A percentile compares a stretch with the other conserved stretches of the same genome.
Evolutionary conservation across 2,113 vertebrate genomes (phyloP).

Genomic region (Anarrhichthys ocellatus): DNA sequence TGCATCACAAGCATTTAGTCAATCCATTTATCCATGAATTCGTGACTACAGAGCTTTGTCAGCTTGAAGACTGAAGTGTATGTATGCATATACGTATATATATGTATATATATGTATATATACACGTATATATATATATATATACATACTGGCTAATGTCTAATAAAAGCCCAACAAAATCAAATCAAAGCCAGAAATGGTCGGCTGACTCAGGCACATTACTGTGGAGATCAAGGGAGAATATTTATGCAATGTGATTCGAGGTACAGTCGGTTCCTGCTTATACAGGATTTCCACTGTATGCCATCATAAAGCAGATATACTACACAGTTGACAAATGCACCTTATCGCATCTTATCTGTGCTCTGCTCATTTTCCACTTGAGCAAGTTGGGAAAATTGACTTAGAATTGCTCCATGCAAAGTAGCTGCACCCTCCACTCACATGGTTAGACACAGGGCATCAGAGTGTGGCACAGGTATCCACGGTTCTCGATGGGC

Average conservation of each 20-base stretch:
- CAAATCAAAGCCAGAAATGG: conserved; percentile 55
- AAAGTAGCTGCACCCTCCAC: conserved; percentile 72
- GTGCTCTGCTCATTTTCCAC: conserved; percentile 80
- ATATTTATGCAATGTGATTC: conserved; percentile 65
- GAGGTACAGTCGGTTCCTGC: conserved; percentile 41
- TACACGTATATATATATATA: conserved; percentile 1
- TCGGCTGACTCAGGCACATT: conserved; percentile 46
- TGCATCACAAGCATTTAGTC: conserved; percentile 53
- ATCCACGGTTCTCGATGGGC: conserved; percentile 49
- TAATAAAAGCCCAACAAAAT: conserved; percentile 64
- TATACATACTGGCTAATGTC: conserved; percentile 28
- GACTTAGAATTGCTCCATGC: conserved; percentile 80
- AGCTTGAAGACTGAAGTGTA: conserved; percentile 38
- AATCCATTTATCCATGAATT: conserved; percentile 71
- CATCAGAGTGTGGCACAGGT: conserved; percentile 67
- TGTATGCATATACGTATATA: too few species aligned
- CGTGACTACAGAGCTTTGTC: conserved; percentile 46
- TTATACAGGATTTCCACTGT: conserved; percentile 70
- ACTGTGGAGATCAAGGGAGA: conserved; percentile 48
- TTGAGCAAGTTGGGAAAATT: conserved; percentile 80
- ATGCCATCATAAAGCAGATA: conserved; percentile 74
- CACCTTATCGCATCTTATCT: conserved; percentile 76
- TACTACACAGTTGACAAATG: conserved; percentile 64
- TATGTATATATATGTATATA: background rate
- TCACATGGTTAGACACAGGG: conserved; percentile 64